Evolutionary conservation across 2,797 vertebrate species (phyloP).

Genomic region (Ambastaia sidthimunki): DNA sequence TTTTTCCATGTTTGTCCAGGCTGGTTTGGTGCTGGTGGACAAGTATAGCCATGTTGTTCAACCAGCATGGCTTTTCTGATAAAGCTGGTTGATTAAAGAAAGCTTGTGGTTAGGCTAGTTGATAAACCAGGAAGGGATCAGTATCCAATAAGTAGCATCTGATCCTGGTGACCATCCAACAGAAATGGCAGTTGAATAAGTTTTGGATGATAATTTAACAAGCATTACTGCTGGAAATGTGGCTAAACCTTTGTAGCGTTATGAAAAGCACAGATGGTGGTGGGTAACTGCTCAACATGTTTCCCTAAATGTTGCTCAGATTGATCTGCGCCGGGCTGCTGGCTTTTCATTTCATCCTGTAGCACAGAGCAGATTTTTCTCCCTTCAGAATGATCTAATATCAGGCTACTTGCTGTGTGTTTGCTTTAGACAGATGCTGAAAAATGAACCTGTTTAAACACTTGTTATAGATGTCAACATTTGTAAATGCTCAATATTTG

Average conservation of each 20-base stretch:
- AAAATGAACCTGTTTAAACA: slow-evolving; percentile 17
- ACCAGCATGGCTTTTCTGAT: not conserved
- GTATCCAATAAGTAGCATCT: not conserved
- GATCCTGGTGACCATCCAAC: not conserved
- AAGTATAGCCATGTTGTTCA: not conserved
- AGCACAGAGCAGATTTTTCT: not conserved
- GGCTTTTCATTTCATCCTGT: not conserved
- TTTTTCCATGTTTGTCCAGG: too few species aligned
- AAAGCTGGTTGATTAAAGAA: not conserved
- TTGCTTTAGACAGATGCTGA: not conserved
- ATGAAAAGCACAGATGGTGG: not conserved
- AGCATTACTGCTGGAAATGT: slow-evolving; percentile 19
- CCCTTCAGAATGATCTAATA: not conserved
- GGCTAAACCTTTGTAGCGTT: slow-evolving; percentile 23
- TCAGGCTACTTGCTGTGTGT: not conserved
- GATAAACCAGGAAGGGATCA: too few species aligned
- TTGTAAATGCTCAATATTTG: slow-evolving; percentile 45
- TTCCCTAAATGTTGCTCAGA: slow-evolving; percentile 15
- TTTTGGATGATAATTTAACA: slow-evolving; percentile 6
- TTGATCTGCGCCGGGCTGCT: not conserved
- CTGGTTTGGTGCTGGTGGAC: not conserved
- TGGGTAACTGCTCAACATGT: slow-evolving; percentile 18
- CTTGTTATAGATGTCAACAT: slow-evolving; percentile 19
- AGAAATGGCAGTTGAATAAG: not conserved
- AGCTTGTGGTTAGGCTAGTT: not conserved